Evolutionary conservation across 1,140 invertebrate species (phyloP), one percentile per base, ranked within the genome.

Genomic region (Drosophila willistoni): DNA sequence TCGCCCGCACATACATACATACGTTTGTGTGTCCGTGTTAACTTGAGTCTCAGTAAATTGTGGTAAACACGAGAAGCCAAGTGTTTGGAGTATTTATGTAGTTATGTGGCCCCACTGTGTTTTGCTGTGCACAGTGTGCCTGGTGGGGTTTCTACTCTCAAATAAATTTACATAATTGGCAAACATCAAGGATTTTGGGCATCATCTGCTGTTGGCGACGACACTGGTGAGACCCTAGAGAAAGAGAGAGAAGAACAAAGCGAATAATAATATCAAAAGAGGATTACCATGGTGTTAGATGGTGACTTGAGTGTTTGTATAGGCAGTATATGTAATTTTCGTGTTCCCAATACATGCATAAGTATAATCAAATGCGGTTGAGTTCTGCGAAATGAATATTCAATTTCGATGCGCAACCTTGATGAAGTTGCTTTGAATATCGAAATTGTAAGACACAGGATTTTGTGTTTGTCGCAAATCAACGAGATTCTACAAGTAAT

Each of bases 11-110:
- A 3, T 9, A 1, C 22, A 3, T 60, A 19, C 33, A 4, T 22
- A 19, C 7, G 41, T 33, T 12, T 62, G 55, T 36, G 36, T 71
- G 77, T 73, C 60, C 80, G 70, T 68, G 69, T 77, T 76, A 71
- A 78, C 77, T 89, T 69, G 77, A 89, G 85, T 89, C 77, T 77
- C 80, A 85, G 85, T 89, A 89, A 89, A 89, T 89, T 89, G 84
- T 89, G 84, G 84, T 89, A 83, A 89, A 89, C 84, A 89, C 85
- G 84, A 51, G 44, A 84, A 89, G 80, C 85, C 85, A 89, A 89
- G 84, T 89, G 84, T 89, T 89, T 83, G 70, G 61, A 75, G 77
- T 78, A 87, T 87, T 89, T 87, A 89, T 78, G 66, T 77, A 77
- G 84, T 64, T 84, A 80, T 78, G 84, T 39, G 33, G 44, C 68